phyloP scores from a whole-genome alignment of 2,888 invertebrate species.

The Acleris emargana region DNA sequence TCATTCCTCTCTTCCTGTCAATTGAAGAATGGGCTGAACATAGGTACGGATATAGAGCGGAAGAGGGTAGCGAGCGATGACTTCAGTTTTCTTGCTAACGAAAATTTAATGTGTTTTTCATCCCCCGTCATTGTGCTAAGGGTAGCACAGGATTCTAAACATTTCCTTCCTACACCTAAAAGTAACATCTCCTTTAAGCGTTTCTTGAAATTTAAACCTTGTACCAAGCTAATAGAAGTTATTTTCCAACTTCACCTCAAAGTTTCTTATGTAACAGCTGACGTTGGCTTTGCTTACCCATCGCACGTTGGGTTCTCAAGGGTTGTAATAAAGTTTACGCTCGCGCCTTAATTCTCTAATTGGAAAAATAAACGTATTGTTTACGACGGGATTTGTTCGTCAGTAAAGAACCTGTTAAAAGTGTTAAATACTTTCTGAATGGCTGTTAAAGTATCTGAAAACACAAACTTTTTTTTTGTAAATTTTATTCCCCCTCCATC shows the following conservation, averaged over 20 bases:
- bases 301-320: not conserved
- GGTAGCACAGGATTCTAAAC: not conserved
- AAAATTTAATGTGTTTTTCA: conserved; percentile 19
- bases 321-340: conserved; percentile 7
- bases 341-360: conserved; percentile 10
- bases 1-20: too few species aligned
- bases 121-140: conserved; percentile 5
- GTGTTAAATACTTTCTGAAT: not conserved
- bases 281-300: not conserved
- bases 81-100: conserved; percentile 4
- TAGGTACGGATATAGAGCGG: not conserved
- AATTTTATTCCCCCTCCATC: too few species aligned
- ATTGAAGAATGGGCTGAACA: too few species aligned
- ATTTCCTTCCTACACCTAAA: not conserved
- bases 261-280: not conserved
- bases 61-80: conserved; percentile 5
- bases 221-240: not conserved
- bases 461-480: too few species aligned
- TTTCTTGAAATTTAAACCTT: not conserved
- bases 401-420: not conserved
- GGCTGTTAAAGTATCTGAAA: not conserved
- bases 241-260: not conserved
- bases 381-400: conserved; percentile 14
- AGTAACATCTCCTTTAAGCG: not conserved
- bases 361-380: conserved; percentile 27